Evolutionary conservation across 2,113 vertebrate genomes (phyloP), one percentile per base, ranked within the genome.

Genomic region (Chaetodon auriga): DNA sequence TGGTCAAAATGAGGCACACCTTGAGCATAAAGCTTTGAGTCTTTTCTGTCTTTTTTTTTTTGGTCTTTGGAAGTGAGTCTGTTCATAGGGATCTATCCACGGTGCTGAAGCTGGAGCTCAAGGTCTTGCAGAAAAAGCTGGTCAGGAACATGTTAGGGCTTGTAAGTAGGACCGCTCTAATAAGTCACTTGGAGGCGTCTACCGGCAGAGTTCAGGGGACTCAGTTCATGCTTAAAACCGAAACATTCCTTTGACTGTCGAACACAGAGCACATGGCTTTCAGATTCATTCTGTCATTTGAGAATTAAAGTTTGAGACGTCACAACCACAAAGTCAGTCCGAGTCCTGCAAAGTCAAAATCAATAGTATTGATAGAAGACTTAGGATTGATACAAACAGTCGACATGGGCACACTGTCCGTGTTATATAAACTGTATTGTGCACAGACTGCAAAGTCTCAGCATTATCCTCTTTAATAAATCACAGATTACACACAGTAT

Each of bases 51-150:
- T 30, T 30, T 30, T 30, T 30, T 30, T 30, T 30, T 30, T 30
- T 53, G 7, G 23, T 35, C 14, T 48, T 45, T 13, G 14, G 15
- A 49, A 38, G 2, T n/a, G 3, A 9, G 45, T 4, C 45, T 23
- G 2, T 63, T 77, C 68, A 9, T 57, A 25, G 14, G 77, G 86
- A 78, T 15, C 93, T 94, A 41, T 94, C 93, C 90, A 51, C 92
- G 89, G 92, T 94, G 72, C 92, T 94, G 87, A 93, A 91, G 48
- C 49, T 13, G 53, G 65, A 43, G 21, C 51, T 71, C 53, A 68
- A 82, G 46, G 46, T 25, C 57, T 75, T 38, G n/a, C 19, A 66
- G 63, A 48, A 55, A 51, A 68, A 77, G 49, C 35, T 8, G 35
- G 18, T 62, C 68, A 55, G 55, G 53, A 30, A 48, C 46, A 46